Percentiles rank a stretch among this genome's conserved stretches.
Conservation (phyloP, 2,797 vertebrate species). For the Smutsia gigantea region DNA sequence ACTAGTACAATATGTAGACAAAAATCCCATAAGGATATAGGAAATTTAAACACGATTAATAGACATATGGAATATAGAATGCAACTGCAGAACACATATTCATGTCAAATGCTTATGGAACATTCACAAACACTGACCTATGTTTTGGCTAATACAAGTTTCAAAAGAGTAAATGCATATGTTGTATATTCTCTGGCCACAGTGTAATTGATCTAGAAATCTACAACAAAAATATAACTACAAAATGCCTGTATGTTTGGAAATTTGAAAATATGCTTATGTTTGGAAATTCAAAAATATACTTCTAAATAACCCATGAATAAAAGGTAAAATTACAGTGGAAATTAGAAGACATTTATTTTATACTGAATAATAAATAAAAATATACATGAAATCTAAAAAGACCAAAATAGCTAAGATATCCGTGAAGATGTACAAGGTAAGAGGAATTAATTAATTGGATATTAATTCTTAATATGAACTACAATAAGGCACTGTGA, state of each 20-base stretch:
- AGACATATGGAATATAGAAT: background rate
- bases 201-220: background rate
- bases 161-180: conserved; percentile 1
- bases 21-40: conserved; percentile 6
- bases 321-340: background rate
- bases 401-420: background rate
- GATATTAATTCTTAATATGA: background rate
- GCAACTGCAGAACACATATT: background rate
- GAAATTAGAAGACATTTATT: background rate
- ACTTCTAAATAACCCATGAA: background rate
- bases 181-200: background rate
- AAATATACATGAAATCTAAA: conserved; percentile 8
- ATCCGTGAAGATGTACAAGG: background rate
- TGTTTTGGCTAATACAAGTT: background rate
- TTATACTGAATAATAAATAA: conserved; percentile 13
- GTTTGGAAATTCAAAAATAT: background rate
- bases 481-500: background rate
- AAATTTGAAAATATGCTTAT: background rate
- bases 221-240: conserved; percentile 12
- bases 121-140: background rate
- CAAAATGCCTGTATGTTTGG: background rate
- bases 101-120: background rate
- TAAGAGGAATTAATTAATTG: background rate
- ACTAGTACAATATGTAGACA: background rate
- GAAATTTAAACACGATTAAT: background rate